Base-by-base conservation (phyloP, 2,113 vertebrate species). In the Emydura subglobosa region DNA sequence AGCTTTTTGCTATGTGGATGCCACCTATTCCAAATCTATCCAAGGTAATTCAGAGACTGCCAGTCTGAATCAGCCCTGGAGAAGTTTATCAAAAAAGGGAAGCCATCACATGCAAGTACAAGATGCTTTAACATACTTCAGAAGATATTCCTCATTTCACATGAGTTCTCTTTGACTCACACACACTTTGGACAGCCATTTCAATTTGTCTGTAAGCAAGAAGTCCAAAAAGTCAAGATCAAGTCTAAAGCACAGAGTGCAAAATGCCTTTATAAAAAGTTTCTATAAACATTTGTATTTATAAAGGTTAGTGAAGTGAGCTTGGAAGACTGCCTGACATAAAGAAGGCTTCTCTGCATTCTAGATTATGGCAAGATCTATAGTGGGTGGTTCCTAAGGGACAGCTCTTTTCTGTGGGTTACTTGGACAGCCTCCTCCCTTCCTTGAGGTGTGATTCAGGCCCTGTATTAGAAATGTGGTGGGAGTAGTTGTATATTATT, bases 41-140 rank as follows among this genome's bases (percentile, higher is more conserved):
- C 11, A 29, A 87, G 59, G 42, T 79, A 47, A 34, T 57, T 61
- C 59, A 72, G 29, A 96, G 92, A 55, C 4, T 84, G 61, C 39
- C 51, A 53, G 0, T 27, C 78, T 76, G 42, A 2, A 25, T 90
- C 51, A 86, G 55, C 31, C 34, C 86, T 80, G 55, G 47, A 49
- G 5, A 25, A 9, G 24, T 50, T 39, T 31, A 39, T 65, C 34
- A 50, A 31, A 25, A 76, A 49, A 78, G 17, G 47, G 55, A 34
- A 61, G 59, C 22, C 54, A 50, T 80, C 51, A 61, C 5, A 39
- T 80, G 47, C 11, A n/a, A 59, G 54, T 44, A 39, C 39, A 39
- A 83, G 54, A 17, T 82, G 13, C 22, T 44, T 59, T 57, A 42
- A 29, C 39, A 39, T 42, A 57, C 7, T 57, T 54, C 86, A 68